Conservation (phyloP, 2,888 invertebrate genomes). For the Melinopterus prodromus region DNA sequence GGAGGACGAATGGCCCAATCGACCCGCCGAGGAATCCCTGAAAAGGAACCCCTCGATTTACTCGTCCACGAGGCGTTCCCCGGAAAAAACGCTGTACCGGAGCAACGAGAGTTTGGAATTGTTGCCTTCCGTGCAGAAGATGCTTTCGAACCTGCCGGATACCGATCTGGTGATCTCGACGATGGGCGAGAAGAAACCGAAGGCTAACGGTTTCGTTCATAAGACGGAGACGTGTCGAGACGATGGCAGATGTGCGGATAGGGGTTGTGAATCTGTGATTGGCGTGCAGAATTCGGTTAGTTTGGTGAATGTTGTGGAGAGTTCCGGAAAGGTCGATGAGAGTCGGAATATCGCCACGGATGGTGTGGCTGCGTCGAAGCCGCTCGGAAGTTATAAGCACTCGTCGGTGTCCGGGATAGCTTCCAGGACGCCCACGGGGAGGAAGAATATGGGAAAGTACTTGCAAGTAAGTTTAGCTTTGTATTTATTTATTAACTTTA, state of each 20-base stretch:
- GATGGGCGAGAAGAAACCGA: slow-evolving; percentile 32
- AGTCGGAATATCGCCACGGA: slow-evolving; percentile 7
- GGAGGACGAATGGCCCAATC: slow-evolving; percentile 47
- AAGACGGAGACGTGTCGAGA: neutral
- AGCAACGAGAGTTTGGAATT: slow-evolving; percentile 56
- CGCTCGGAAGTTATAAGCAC: slow-evolving; percentile 58
- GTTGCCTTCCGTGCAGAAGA: slow-evolving; percentile 64
- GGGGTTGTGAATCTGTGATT: slow-evolving; percentile 44
- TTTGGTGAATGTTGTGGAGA: neutral
- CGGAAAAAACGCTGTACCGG: slow-evolving; percentile 41
- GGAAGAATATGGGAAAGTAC: slow-evolving; percentile 57
- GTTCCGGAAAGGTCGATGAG: neutral
- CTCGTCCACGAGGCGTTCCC: slow-evolving; percentile 33
- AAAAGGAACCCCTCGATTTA: slow-evolving; percentile 41
- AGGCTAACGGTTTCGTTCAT: slow-evolving; percentile 35
- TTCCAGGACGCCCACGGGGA: slow-evolving; percentile 57
- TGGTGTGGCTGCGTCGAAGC: slow-evolving; percentile 43
- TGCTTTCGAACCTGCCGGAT: slow-evolving; percentile 64
- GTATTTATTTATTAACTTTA: neutral
- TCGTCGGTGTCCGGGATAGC: slow-evolving; percentile 57
- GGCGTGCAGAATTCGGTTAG: neutral
- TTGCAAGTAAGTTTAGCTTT: slow-evolving; percentile 52
- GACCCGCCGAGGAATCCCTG: slow-evolving; percentile 52
- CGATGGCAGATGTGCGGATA: neutral
- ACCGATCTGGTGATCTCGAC: slow-evolving; percentile 52